These are phyloP conservation scores for Clitarchus hookeri DNA, from an alignment of 2,888 invertebrate genomes.

Conservation along the genomic window DNA sequence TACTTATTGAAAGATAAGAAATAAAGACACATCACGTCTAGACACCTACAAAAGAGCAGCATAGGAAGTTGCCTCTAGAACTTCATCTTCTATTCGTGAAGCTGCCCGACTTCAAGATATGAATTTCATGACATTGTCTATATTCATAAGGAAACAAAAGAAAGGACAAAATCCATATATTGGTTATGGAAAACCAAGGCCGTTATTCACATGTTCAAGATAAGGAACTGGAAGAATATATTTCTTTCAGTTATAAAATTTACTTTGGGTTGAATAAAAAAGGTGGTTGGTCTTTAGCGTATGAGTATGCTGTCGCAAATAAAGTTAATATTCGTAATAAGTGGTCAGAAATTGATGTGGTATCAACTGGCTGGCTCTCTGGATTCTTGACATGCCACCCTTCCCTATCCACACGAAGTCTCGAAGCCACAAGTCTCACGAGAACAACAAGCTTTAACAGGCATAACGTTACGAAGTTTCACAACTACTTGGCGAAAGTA, in stretches of 20 bases:
- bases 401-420: no score
- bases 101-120: no score
- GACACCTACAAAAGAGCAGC: background rate
- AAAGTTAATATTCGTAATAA: background rate
- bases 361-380: background rate
- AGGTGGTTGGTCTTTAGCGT: background rate
- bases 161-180: background rate
- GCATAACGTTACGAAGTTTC: no score
- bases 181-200: background rate
- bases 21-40: no score
- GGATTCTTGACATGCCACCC: background rate
- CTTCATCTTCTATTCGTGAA: background rate
- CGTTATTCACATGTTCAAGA: conserved; percentile 16
- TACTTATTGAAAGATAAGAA: no score
- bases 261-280: background rate
- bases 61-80: background rate
- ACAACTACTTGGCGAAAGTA: no score
- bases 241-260: background rate
- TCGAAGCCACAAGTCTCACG: no score
- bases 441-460: no score
- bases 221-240: background rate
- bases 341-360: background rate
- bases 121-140: no score
- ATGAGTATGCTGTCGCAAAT: background rate
- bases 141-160: background rate